Evolutionary conservation across 1,140 invertebrate species (phyloP).

Genomic region (Homarus americanus): DNA sequence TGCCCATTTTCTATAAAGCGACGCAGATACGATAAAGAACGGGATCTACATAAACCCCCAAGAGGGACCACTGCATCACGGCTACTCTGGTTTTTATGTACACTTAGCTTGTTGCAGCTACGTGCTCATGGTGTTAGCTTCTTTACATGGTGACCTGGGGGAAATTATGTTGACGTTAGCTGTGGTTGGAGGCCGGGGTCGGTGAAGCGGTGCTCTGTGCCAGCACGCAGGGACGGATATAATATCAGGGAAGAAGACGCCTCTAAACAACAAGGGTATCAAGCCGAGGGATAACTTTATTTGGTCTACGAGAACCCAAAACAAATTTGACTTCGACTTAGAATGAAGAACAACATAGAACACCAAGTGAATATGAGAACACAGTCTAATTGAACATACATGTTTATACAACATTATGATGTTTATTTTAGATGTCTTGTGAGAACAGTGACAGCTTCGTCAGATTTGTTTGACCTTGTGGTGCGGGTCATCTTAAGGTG

Average conservation of each 20-base stretch:
- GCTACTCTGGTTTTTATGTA: constrained; percentile 34
- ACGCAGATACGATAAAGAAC: constrained; percentile 60
- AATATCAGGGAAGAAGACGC: constrained; percentile 20
- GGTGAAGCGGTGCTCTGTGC: constrained; percentile 24
- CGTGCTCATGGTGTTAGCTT: constrained; percentile 25
- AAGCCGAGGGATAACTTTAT: too few relatives aligned
- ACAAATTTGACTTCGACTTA: too few relatives aligned
- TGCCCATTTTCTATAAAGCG: constrained; percentile 69
- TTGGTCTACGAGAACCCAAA: too few relatives aligned
- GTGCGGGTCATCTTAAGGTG: too few relatives aligned
- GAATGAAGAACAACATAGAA: too few relatives aligned
- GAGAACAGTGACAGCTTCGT: too few relatives aligned
- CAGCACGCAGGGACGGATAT: not conserved
- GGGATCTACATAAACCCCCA: constrained; percentile 55
- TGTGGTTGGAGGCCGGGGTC: not conserved
- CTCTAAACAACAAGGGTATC: too few relatives aligned
- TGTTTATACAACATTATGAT: too few relatives aligned
- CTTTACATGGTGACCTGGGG: not conserved
- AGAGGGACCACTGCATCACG: constrained; percentile 33
- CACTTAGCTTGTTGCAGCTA: not conserved
- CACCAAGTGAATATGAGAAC: too few relatives aligned
- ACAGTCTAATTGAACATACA: too few relatives aligned
- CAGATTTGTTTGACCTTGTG: too few relatives aligned
- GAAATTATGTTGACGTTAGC: not conserved
- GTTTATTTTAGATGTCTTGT: too few relatives aligned